These are phyloP conservation scores for Dendropsophus ebraccatus DNA, from an alignment of 2,113 vertebrate species.

Conservation along the genomic window DNA sequence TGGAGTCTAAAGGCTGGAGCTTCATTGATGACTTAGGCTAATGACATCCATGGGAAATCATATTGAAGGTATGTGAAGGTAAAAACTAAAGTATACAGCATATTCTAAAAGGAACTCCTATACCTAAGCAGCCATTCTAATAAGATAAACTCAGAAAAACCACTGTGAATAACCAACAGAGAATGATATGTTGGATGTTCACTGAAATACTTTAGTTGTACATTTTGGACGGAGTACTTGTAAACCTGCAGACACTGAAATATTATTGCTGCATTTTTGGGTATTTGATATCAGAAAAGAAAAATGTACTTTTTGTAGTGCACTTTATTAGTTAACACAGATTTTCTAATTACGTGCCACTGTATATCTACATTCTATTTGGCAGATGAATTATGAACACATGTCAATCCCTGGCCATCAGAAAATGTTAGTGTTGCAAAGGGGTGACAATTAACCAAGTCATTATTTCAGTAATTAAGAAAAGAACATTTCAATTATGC, in stretches of 20 bases:
- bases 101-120: no score
- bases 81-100: neutral
- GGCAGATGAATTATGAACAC: constrained; percentile 38
- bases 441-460: constrained; percentile 48
- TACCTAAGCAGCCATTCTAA: neutral
- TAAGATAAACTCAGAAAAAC: neutral
- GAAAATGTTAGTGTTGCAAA: constrained; percentile 38
- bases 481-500: constrained; percentile 52
- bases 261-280: neutral
- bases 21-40: neutral
- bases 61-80: neutral
- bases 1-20: no score
- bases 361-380: constrained; percentile 6
- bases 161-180: no score
- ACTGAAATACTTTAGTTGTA: no score
- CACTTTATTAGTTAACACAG: neutral
- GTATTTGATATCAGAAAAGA: neutral
- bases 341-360: neutral
- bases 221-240: neutral
- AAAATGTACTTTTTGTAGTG: neutral
- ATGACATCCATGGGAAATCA: neutral
- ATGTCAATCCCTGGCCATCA: constrained; percentile 43
- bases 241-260: neutral
- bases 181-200: no score
- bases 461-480: constrained; percentile 49